These are phyloP conservation scores for Aromia moschata DNA, from an alignment of 2,888 invertebrate species.

Conservation along the genomic window DNA sequence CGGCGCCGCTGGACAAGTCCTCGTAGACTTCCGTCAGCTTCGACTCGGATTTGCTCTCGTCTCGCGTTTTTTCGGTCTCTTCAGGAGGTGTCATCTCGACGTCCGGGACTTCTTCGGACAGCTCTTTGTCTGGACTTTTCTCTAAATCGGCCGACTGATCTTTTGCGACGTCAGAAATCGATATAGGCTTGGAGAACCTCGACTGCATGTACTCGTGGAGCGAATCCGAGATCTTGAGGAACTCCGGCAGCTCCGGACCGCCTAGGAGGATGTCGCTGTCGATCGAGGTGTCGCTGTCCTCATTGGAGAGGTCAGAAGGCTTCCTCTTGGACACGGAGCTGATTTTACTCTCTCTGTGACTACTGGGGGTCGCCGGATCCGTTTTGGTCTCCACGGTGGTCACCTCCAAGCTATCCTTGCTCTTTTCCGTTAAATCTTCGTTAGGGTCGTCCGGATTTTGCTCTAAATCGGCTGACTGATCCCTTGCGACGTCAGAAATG, in stretches of 20 bases:
- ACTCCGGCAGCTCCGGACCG: slow-evolving; percentile 9
- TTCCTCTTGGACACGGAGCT: slow-evolving; percentile 17
- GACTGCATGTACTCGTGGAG: slow-evolving; percentile 10
- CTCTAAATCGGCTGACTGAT: no score
- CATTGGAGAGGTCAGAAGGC: slow-evolving; percentile 1
- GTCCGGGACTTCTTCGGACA: neutral
- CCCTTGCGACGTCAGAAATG: no score
- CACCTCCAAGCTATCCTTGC: neutral
- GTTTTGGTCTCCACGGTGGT: slow-evolving; percentile 6
- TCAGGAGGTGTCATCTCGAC: neutral
- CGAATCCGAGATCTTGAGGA: slow-evolving; percentile 8
- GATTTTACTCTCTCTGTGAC: neutral
- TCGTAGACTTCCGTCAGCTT: slow-evolving; percentile 38
- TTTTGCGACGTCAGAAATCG: neutral
- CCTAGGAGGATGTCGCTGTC: neutral
- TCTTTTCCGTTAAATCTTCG: no score
- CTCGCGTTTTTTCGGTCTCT: neutral
- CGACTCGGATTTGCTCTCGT: neutral
- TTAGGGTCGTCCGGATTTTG: no score
- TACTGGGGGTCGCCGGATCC: neutral
- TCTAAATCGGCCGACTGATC: neutral
- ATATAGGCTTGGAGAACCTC: neutral
- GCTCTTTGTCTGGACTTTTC: neutral
- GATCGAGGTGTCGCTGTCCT: neutral
- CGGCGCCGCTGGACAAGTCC: slow-evolving; percentile 42